Conservation (phyloP, 2,797 vertebrate species). For the Diplodus puntazzo region DNA sequence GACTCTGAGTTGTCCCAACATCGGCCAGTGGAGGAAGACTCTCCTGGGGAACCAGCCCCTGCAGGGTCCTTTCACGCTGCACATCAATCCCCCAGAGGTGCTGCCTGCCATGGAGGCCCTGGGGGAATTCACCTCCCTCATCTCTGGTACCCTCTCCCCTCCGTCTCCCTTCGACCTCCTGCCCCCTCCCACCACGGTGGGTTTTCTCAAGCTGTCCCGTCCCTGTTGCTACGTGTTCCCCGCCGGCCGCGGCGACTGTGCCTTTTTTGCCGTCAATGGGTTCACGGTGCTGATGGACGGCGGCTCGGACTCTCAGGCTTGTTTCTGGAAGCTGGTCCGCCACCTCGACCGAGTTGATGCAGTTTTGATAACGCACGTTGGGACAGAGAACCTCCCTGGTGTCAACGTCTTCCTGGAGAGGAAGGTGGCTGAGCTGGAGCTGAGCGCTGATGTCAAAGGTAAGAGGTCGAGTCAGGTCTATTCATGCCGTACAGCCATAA, state of each 20-base stretch:
- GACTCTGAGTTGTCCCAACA: slow-evolving; percentile 91
- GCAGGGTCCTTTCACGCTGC: slow-evolving; percentile 85
- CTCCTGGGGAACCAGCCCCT: slow-evolving; percentile 81
- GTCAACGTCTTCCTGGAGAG: slow-evolving; percentile 93
- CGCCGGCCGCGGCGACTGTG: slow-evolving; percentile 92
- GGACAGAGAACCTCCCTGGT: slow-evolving; percentile 83
- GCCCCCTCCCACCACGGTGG: slow-evolving; percentile 92
- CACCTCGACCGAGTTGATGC: slow-evolving; percentile 96
- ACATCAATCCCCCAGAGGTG: slow-evolving; percentile 87
- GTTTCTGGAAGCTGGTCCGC: slow-evolving; percentile 97
- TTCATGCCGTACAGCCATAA: not conserved
- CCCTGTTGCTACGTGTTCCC: slow-evolving; percentile 99
- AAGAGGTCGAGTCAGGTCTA: slow-evolving; percentile 44
- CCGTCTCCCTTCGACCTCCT: slow-evolving; percentile 93
- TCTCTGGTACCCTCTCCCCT: slow-evolving; percentile 84
- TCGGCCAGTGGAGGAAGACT: slow-evolving; percentile 88
- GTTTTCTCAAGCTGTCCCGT: slow-evolving; percentile 95
- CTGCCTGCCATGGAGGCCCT: slow-evolving; percentile 90
- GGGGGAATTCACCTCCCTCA: slow-evolving; percentile 90
- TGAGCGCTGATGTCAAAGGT: slow-evolving; percentile 89
- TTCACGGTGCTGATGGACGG: slow-evolving; percentile 95
- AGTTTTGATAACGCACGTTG: slow-evolving; percentile 90
- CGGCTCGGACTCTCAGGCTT: slow-evolving; percentile 93
- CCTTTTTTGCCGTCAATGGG: slow-evolving; percentile 95
- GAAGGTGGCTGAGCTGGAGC: slow-evolving; percentile 91